Conservation (phyloP, 2,113 vertebrate genomes). For the Apteryx mantelli region DNA sequence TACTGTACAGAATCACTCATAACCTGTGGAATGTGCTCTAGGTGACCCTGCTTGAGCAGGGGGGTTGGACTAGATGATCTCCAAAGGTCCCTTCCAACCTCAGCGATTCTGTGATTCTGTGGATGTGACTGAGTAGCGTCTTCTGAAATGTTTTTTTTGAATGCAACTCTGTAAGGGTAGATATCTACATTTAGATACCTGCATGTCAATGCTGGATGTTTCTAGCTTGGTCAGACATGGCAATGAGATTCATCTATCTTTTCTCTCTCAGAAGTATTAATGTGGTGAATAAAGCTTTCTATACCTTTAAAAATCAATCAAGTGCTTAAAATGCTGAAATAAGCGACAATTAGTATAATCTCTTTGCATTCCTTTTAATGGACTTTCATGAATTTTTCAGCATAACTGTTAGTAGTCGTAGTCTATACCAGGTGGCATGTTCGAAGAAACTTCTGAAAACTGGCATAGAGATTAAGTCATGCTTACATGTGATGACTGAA, state of each 20-base stretch:
- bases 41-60: too few relatives aligned
- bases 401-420: not conserved
- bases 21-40: not conserved
- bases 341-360: not conserved
- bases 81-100: too few relatives aligned
- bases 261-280: not conserved
- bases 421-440: not conserved
- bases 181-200: not conserved
- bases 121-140: not conserved
- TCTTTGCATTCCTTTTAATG: not conserved
- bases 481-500: not conserved
- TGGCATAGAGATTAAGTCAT: not conserved
- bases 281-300: not conserved
- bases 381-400: not conserved
- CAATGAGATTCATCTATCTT: not conserved
- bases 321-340: not conserved
- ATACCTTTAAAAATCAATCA: not conserved
- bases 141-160: not conserved
- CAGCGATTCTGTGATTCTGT: not conserved
- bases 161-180: not conserved
- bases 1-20: not conserved
- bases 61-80: too few relatives aligned
- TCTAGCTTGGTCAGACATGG: not conserved
- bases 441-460: not conserved
- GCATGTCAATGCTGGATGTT: accelerated